Base-by-base conservation (phyloP, 2,888 invertebrate species). In the Temnothorax unifasciatus region DNA sequence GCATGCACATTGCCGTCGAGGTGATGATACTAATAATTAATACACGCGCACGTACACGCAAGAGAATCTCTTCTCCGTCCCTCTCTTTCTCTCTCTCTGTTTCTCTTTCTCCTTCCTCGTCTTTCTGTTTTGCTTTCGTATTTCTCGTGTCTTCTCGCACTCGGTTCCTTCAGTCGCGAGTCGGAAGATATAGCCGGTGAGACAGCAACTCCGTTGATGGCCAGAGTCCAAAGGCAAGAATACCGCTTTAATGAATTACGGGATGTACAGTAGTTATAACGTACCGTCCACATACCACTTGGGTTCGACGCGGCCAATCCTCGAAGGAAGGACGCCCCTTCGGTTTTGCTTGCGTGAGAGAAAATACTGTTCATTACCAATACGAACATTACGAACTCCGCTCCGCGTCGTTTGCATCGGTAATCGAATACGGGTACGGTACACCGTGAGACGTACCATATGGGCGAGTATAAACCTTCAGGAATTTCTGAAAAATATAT, bases 201-300 rank as follows among this genome's bases (percentile, higher is more conserved):
- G 87, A 89, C 86, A 84, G 89, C 79, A 82, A 84, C 82, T 85
- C 89, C 84, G 85, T 86, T 86, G 82, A 69, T 69, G 85, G 75
- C 71, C 79, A 66, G 54, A 47, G 76, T 68, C 84, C 76, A 74
- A 87, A 82, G 81, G 66, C 83, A 69, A 75, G 85, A 86, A 88
- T 86, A 86, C 83, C 83, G 82, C 79, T 85, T 88, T 90, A 90
- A 90, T 87, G 87, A 91, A 91, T 90, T 89, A 88, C 87, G 84
- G 81, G 73, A 85, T 87, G 84, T 87, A 86, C 84, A 69, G 86
- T 88, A 86, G 88, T 89, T 86, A 85, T 85, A 88, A 86, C 88
- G 85, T 84, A 84, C 29, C 87, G 75, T 84, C 83, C 74, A 85
- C 85, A 81, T 82, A 74, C 68, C 84, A 73, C 69, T 84, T 75